Base-by-base conservation (phyloP, 1,140 invertebrate species). In the Drosophila cardini region DNA sequence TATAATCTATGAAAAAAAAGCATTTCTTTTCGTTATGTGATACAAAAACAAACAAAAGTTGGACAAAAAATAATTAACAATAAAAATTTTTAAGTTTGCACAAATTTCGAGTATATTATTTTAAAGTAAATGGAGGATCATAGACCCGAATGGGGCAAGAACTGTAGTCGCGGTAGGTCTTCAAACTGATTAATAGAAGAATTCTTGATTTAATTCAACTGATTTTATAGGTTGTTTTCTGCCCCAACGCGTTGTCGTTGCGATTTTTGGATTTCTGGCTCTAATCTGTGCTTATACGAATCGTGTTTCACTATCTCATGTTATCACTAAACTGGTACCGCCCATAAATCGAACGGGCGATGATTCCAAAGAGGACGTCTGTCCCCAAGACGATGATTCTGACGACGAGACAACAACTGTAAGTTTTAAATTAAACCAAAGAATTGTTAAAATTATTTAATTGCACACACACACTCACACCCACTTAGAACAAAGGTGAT, bases 241-340 rank as follows among this genome's bases (percentile, higher is more conserved):
- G 8, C 75, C 75, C 0, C 64, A 70, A 13, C 64, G 75, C 1
- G 13, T 69, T 26, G n/a, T 64, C 8, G 42, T 53, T 1, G 2
- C 34, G 0, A 4, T 74, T 8, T 60, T 78, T 55, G 58, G 53
- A 9, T 73, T 78, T 18, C 21, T 70, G 1, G 18, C 21, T 0
- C 4, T 74, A 6, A 9, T 74, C 4, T 57, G 15, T 1, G 30
- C 60, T 0, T 78, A 63, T 21, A 74, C 64, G 0, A 43, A 69
- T 36, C 75, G 75, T 3, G 30, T 74, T 0, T 74, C 71, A 2
- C 15, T 78, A 1, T 78, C 75, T 0, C 34, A 60, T 30, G 75
- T 58, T 8, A 70, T 78, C 26, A 73, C 70, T 4, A 26, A 60
- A 2, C 34, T 78, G 2, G 71, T 63, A 5, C 11, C 74, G 8